phyloP scores from a whole-genome alignment of 2,888 invertebrate species.

The Acrocyrtus sp. region DNA sequence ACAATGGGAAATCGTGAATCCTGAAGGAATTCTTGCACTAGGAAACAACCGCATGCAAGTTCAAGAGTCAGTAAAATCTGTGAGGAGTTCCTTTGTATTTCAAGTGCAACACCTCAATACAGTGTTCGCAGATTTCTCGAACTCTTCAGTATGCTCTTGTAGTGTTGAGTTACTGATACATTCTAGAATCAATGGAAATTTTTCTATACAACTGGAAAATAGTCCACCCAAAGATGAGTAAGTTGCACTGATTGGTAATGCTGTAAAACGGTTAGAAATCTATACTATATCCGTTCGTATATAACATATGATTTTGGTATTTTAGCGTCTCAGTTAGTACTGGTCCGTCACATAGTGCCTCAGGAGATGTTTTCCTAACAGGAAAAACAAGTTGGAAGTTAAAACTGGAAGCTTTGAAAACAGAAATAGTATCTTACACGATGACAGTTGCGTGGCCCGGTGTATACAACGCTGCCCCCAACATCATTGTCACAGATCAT shows the following conservation, averaged over 20 bases:
- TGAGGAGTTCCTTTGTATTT: slow-evolving; percentile 47
- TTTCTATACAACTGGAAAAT: slow-evolving; percentile 44
- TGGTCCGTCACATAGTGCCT: slow-evolving; percentile 32
- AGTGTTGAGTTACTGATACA: slow-evolving; percentile 45
- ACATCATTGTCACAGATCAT: slow-evolving; percentile 41
- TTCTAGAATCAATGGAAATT: slow-evolving; percentile 45
- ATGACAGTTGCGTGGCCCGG: slow-evolving; percentile 57
- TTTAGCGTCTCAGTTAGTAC: no score
- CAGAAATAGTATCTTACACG: slow-evolving; percentile 46
- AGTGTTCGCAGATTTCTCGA: slow-evolving; percentile 16
- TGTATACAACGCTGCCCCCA: slow-evolving; percentile 59
- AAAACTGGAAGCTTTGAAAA: slow-evolving; percentile 30
- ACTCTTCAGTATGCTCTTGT: slow-evolving; percentile 21
- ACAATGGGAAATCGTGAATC: slow-evolving; percentile 18
- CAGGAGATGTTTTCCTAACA: slow-evolving; percentile 50
- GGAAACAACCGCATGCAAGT: slow-evolving; percentile 29
- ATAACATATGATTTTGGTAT: no score
- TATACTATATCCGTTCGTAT: no score
- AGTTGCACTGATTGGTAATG: no score
- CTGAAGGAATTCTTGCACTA: slow-evolving; percentile 12
- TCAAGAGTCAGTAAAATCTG: slow-evolving; percentile 17
- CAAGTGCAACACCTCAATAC: slow-evolving; percentile 50
- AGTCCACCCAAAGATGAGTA: slow-evolving; percentile 40
- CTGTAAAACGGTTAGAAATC: no score
- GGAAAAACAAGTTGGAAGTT: slow-evolving; percentile 59